These are phyloP conservation scores for Apocrypta bakeri DNA, from an alignment of 1,140 invertebrate genomes.

Conservation along the genomic window DNA sequence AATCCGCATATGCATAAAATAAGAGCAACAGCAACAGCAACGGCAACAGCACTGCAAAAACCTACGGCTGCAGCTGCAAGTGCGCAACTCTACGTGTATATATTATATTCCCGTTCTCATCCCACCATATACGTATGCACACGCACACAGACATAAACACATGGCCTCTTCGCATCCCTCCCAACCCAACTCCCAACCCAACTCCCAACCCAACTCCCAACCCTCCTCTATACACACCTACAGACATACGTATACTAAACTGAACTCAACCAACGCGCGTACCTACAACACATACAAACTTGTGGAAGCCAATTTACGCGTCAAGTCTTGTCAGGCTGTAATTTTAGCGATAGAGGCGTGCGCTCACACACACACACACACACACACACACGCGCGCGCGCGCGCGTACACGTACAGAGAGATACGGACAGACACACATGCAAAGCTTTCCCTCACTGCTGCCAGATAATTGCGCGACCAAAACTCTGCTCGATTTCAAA, in stretches of 20 bases:
- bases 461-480: slow-evolving; percentile 64
- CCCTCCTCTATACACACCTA: no score
- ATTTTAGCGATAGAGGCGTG: slow-evolving; percentile 67
- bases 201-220: no score
- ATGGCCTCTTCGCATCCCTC: no score
- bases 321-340: slow-evolving; percentile 70
- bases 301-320: slow-evolving; percentile 68
- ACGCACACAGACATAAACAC: neutral
- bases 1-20: neutral
- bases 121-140: neutral
- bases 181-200: no score
- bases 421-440: no score
- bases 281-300: slow-evolving; percentile 61
- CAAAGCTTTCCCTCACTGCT: slow-evolving; percentile 43
- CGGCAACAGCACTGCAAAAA: neutral
- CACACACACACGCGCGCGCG: no score
- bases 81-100: no score
- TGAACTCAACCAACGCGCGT: slow-evolving; percentile 51
- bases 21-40: neutral
- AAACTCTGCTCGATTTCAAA: slow-evolving; percentile 71
- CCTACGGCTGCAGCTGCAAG: neutral
- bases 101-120: neutral
- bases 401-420: slow-evolving; percentile 21
- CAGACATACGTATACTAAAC: neutral
- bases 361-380: slow-evolving; percentile 35